These are phyloP conservation scores for Trachops cirrhosus DNA, from an alignment of 2,797 vertebrate genomes.

Conservation along the genomic window DNA sequence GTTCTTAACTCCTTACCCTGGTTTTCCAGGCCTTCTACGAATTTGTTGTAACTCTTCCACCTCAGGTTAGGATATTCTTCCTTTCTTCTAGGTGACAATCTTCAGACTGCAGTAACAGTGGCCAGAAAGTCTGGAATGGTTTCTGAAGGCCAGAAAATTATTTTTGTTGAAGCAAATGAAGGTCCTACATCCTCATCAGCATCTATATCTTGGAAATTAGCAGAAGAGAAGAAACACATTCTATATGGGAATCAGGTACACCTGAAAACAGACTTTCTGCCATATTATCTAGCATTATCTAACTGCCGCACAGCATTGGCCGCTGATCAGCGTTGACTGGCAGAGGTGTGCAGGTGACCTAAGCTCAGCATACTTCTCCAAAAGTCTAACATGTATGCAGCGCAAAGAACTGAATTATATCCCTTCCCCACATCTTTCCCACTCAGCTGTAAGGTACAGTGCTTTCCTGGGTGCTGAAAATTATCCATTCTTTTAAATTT, in stretches of 20 bases:
- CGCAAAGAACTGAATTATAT: neutral
- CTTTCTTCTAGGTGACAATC: constrained; percentile 84
- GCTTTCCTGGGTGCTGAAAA: constrained; percentile 9
- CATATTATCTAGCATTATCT: neutral
- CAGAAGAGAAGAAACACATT: constrained; percentile 72
- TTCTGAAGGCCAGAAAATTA: constrained; percentile 73
- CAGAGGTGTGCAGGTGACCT: neutral
- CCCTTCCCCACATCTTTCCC: neutral
- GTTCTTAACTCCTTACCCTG: neutral
- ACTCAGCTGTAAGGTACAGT: neutral
- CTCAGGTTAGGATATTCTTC: neutral
- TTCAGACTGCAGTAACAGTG: constrained; percentile 86
- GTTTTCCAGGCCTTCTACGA: neutral
- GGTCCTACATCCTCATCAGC: constrained; percentile 70
- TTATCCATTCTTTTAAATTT: neutral
- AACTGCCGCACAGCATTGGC: neutral
- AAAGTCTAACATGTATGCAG: neutral
- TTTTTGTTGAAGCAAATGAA: constrained; percentile 83
- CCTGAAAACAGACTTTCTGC: neutral
- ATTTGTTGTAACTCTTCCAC: neutral
- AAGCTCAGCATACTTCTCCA: neutral
- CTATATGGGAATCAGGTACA: constrained; percentile 69
- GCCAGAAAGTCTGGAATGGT: constrained; percentile 86
- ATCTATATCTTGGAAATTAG: constrained; percentile 81
- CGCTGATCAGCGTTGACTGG: neutral